Evolutionary conservation across 2,797 vertebrate genomes (phyloP).

Genomic region (Periparus ater): DNA sequence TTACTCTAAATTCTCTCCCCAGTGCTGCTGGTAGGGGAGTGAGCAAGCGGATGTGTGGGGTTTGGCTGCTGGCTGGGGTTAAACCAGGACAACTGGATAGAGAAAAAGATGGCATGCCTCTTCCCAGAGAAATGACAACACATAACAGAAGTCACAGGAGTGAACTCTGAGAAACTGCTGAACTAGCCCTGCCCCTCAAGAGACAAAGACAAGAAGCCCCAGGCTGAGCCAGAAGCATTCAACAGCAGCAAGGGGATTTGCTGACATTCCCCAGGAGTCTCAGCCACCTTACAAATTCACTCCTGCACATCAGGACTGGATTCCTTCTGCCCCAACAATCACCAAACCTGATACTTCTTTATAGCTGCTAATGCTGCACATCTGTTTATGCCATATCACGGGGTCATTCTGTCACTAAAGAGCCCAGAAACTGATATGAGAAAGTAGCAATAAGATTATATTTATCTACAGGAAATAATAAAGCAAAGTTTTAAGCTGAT

Average conservation of each 20-base stretch:
- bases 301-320: neutral
- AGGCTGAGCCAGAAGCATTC: neutral
- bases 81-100: neutral
- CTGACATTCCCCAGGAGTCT: neutral
- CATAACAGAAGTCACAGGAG: neutral
- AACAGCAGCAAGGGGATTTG: neutral
- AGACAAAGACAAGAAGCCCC: neutral
- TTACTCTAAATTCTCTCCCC: neutral
- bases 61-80: neutral
- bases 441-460: neutral
- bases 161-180: neutral
- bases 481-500: neutral
- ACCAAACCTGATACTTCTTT: neutral
- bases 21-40: neutral
- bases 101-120: neutral
- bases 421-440: neutral
- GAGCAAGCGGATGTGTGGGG: rapidly evolving
- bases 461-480: neutral
- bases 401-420: neutral
- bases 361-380: neutral
- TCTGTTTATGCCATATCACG: neutral
- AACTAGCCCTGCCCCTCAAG: neutral
- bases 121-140: neutral
- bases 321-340: neutral
- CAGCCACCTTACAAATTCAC: neutral